phyloP scores from a whole-genome alignment of 2,113 vertebrate species.

The Pitta sordida region DNA sequence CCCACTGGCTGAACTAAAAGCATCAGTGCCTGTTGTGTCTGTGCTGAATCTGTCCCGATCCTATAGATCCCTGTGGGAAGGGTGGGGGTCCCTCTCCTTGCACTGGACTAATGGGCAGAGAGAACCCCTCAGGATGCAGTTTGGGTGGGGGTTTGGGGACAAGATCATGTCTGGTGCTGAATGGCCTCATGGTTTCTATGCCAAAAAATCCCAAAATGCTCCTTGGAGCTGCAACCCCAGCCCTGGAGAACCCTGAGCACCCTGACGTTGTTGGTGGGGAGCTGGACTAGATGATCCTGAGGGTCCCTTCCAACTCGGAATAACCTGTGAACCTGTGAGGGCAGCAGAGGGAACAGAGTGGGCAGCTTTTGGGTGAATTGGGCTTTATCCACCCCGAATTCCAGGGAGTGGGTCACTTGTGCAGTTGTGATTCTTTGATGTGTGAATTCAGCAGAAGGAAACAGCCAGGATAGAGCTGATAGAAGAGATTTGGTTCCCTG shows the following conservation, averaged over 20 bases:
- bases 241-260: neutral
- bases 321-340: no score
- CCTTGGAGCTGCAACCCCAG: neutral
- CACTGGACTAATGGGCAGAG: rapidly evolving
- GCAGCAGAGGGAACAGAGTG: neutral
- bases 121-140: neutral
- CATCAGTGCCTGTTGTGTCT: neutral
- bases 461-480: rapidly evolving
- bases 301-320: no score
- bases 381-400: neutral
- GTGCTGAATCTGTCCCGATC: neutral
- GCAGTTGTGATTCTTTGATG: neutral
- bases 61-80: neutral
- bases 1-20: neutral
- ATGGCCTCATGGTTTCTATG: neutral
- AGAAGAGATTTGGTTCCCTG: neutral
- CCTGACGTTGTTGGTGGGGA: no score
- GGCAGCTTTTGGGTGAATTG: neutral
- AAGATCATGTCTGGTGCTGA: neutral
- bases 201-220: neutral
- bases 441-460: neutral
- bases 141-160: neutral
- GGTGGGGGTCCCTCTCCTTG: neutral
- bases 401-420: neutral
- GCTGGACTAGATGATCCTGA: no score